A percentile compares a stretch with the other conserved stretches of the same genome.
phyloP scores from a whole-genome alignment of 1,140 invertebrate genomes.

The Spodoptera frugiperda region DNA sequence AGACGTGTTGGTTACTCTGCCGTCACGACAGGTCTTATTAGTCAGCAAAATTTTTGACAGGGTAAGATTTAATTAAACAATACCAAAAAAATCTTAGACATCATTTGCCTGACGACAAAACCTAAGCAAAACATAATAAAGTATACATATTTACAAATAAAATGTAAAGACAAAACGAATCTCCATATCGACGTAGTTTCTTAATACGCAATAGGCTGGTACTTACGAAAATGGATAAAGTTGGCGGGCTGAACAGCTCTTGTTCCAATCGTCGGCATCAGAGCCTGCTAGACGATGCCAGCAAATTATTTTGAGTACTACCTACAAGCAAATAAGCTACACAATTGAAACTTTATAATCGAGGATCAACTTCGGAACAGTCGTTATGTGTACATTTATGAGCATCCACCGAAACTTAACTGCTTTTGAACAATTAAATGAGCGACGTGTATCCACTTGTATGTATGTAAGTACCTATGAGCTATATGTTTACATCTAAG shows the following conservation, averaged over 20 bases:
- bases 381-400: conserved; percentile 29
- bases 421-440: conserved; percentile 38
- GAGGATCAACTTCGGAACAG: conserved; percentile 40
- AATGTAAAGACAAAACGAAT: too few relatives aligned
- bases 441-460: not conserved
- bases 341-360: conserved; percentile 44
- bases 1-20: too few relatives aligned
- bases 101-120: too few relatives aligned
- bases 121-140: too few relatives aligned
- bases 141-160: too few relatives aligned
- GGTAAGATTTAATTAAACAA: too few relatives aligned
- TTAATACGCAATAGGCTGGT: not conserved
- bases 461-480: not conserved
- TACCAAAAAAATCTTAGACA: too few relatives aligned
- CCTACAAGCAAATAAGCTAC: conserved; percentile 36
- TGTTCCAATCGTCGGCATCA: conserved; percentile 32
- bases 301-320: conserved; percentile 19
- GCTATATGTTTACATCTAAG: too few relatives aligned
- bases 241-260: conserved; percentile 40
- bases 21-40: too few relatives aligned
- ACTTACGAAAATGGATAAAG: conserved; percentile 13
- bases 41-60: too few relatives aligned
- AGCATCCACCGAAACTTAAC: conserved; percentile 34
- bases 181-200: not conserved
- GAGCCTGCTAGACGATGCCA: not conserved